phyloP scores from a whole-genome alignment of 2,113 vertebrate genomes.

The Crotophaga sulcirostris region DNA sequence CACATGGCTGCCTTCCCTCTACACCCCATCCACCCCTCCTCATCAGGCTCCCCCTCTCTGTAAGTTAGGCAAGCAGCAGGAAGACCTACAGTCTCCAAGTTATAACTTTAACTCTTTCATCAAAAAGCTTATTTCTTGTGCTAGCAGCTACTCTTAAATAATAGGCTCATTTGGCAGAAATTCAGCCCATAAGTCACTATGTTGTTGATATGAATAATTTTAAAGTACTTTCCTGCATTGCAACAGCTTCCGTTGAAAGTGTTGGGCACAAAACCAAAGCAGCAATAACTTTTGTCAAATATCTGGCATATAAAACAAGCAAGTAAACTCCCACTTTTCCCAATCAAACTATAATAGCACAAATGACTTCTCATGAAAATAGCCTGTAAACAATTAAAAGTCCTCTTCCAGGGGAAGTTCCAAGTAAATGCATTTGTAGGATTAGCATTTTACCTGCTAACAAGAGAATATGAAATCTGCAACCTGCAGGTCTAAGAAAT shows the following conservation, averaged over 20 bases:
- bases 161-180: neutral
- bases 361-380: slow-evolving; percentile 4
- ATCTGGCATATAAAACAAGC: neutral
- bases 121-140: neutral
- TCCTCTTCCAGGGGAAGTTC: neutral
- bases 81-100: neutral
- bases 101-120: neutral
- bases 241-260: neutral
- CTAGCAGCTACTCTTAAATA: neutral
- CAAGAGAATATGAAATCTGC: neutral
- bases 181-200: neutral
- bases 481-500: neutral
- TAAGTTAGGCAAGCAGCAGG: neutral
- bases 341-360: neutral
- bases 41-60: neutral
- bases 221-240: neutral
- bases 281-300: neutral
- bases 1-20: neutral
- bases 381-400: neutral
- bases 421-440: neutral
- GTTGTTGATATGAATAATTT: neutral
- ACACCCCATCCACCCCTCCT: neutral
- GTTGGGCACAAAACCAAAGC: neutral
- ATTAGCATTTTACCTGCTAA: neutral
- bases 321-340: neutral